A percentile compares a stretch with the other conserved stretches of the same genome.
Conservation (phyloP, 2,113 vertebrate genomes). For the Neolamprologus ventralis region DNA sequence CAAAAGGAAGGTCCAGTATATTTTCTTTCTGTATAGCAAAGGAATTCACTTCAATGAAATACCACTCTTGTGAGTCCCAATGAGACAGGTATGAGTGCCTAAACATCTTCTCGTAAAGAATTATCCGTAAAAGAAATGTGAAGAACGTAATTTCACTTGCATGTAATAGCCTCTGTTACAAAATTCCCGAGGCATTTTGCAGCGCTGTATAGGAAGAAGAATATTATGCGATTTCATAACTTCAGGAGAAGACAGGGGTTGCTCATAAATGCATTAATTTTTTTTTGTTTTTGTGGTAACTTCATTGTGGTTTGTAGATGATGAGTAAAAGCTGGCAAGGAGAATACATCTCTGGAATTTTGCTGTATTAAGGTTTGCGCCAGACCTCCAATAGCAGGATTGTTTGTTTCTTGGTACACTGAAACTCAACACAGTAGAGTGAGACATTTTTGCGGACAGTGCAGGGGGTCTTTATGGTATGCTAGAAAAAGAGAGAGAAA, state of each 20-base stretch:
- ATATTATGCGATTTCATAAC: slow-evolving; percentile 7
- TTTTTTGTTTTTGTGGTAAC: slow-evolving; percentile 49
- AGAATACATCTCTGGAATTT: slow-evolving; percentile 25
- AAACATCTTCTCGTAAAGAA: slow-evolving; percentile 9
- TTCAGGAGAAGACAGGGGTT: slow-evolving; percentile 1
- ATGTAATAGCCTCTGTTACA: not conserved
- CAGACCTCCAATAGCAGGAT: slow-evolving; percentile 46
- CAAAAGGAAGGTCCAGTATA: slow-evolving; percentile 7
- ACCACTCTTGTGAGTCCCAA: slow-evolving; percentile 13
- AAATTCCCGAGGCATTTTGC: not conserved
- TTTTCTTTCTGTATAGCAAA: slow-evolving; percentile 6
- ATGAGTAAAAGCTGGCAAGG: slow-evolving; percentile 43
- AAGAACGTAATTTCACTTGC: not conserved
- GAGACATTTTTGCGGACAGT: slow-evolving; percentile 48
- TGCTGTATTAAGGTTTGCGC: slow-evolving; percentile 24
- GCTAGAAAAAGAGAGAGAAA: slow-evolving; percentile 13
- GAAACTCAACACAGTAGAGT: slow-evolving; percentile 43
- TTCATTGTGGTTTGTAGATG: slow-evolving; percentile 27
- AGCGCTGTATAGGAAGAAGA: not conserved
- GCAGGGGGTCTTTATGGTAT: slow-evolving; percentile 25
- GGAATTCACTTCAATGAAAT: slow-evolving; percentile 27
- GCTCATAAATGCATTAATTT: slow-evolving; percentile 6
- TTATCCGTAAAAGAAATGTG: slow-evolving; percentile 31
- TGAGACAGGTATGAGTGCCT: slow-evolving; percentile 25
- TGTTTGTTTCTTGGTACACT: slow-evolving; percentile 43